Evolutionary conservation across 2,113 vertebrate genomes (phyloP).

Genomic region (Ornithorhynchus anatinus): DNA sequence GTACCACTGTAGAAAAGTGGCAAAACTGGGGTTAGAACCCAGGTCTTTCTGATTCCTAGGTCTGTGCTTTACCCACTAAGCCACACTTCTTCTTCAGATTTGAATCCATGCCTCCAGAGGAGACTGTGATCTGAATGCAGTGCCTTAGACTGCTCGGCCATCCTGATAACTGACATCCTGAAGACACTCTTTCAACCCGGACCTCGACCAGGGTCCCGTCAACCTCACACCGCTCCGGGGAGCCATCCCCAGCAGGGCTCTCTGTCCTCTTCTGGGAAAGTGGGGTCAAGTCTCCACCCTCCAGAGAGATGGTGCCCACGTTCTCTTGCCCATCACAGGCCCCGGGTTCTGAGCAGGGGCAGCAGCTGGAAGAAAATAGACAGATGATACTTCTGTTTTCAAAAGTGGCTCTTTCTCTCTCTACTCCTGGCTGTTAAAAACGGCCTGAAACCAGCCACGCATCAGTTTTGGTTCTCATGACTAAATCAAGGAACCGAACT

Average conservation of each 20-base stretch:
- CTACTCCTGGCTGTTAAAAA: slow-evolving; percentile 65
- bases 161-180: background rate
- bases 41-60: no score
- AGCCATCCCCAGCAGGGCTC: no score
- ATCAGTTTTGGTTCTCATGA: slow-evolving; percentile 67
- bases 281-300: background rate
- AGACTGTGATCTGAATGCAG: background rate
- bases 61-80: no score
- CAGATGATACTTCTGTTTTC: slow-evolving; percentile 61
- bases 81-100: no score
- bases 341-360: slow-evolving; percentile 11
- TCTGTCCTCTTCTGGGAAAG: no score
- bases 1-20: no score
- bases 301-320: background rate
- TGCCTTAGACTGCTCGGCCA: background rate
- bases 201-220: background rate
- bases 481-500: slow-evolving; percentile 63
- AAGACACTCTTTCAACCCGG: no score
- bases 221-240: no score
- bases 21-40: no score
- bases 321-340: background rate
- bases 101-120: no score
- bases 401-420: slow-evolving; percentile 62
- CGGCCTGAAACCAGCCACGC: slow-evolving; percentile 61
- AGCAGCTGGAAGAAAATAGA: slow-evolving; percentile 47